Evolutionary conservation across 1,140 invertebrate species (phyloP).

Genomic region (Telenomus remus): DNA sequence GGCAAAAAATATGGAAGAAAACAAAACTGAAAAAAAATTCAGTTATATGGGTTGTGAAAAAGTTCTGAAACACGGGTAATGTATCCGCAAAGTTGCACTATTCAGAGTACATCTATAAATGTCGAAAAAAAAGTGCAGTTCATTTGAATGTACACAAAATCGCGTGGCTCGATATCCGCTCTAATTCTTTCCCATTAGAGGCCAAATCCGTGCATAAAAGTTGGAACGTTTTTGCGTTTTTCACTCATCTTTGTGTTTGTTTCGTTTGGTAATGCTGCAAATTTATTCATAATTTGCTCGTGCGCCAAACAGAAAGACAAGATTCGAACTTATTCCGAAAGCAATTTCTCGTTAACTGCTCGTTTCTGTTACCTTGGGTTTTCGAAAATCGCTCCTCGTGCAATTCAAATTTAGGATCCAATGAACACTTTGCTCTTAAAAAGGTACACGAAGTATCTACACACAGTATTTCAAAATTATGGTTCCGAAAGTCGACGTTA

Average conservation of each 20-base stretch:
- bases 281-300: conserved; percentile 17
- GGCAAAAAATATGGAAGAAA: no score
- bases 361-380: conserved; percentile 3
- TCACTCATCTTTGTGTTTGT: conserved; percentile 12
- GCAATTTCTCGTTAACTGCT: conserved; percentile 24
- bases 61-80: conserved; percentile 31
- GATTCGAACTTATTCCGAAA: conserved; percentile 20
- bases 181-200: conserved; percentile 20
- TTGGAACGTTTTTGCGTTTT: not conserved
- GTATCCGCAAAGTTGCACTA: conserved; percentile 20
- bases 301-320: conserved; percentile 2
- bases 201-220: not conserved
- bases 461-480: no score
- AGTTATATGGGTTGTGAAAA: conserved; percentile 11
- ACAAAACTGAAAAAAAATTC: conserved; percentile 16
- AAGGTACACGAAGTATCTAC: not conserved
- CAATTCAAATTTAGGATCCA: conserved; percentile 15
- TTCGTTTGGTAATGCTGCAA: not conserved
- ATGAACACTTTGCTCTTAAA: conserved; percentile 13
- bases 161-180: not conserved
- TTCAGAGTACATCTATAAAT: conserved; percentile 14
- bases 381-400: conserved; percentile 12
- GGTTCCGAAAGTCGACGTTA: no score
- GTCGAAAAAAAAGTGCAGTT: conserved; percentile 22
- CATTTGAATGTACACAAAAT: conserved; percentile 21